Evolutionary conservation across 2,888 invertebrate species (phyloP).

Genomic region (Elmis aenea): DNA sequence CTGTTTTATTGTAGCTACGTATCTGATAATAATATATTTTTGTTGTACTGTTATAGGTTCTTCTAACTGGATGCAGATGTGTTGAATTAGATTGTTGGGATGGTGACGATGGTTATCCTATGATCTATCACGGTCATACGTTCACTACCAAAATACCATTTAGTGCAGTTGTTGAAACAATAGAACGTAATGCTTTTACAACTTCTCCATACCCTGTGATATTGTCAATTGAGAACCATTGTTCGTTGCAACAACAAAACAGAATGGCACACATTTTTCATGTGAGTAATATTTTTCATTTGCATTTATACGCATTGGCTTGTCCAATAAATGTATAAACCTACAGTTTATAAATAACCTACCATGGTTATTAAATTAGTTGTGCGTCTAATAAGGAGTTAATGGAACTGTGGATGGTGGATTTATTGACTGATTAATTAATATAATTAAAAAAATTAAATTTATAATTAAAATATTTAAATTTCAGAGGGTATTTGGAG

Average conservation of each 20-base stretch:
- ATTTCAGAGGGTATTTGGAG: constrained; percentile 79
- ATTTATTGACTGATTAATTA: too few relatives aligned
- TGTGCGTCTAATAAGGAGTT: too few relatives aligned
- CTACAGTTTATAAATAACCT: too few relatives aligned
- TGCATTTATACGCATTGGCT: too few relatives aligned
- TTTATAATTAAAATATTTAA: background rate
- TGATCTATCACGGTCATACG: constrained; percentile 95
- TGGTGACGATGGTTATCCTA: constrained; percentile 91
- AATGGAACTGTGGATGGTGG: too few relatives aligned
- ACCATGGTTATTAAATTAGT: too few relatives aligned
- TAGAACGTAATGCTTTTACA: constrained; percentile 88
- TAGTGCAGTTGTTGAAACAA: constrained; percentile 85
- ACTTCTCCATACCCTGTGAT: constrained; percentile 90
- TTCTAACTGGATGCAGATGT: constrained; percentile 88
- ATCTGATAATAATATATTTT: too few relatives aligned
- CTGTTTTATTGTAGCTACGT: too few relatives aligned
- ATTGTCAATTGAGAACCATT: constrained; percentile 93
- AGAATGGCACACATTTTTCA: constrained; percentile 94
- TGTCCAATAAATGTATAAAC: too few relatives aligned
- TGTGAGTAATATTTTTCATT: too few relatives aligned
- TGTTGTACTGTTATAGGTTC: constrained; percentile 69
- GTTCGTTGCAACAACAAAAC: constrained; percentile 85
- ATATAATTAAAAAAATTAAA: background rate
- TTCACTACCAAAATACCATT: constrained; percentile 95
- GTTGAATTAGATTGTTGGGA: constrained; percentile 97